Evolutionary conservation across 2,797 vertebrate species (phyloP).

Genomic region (Falco biarmicus): DNA sequence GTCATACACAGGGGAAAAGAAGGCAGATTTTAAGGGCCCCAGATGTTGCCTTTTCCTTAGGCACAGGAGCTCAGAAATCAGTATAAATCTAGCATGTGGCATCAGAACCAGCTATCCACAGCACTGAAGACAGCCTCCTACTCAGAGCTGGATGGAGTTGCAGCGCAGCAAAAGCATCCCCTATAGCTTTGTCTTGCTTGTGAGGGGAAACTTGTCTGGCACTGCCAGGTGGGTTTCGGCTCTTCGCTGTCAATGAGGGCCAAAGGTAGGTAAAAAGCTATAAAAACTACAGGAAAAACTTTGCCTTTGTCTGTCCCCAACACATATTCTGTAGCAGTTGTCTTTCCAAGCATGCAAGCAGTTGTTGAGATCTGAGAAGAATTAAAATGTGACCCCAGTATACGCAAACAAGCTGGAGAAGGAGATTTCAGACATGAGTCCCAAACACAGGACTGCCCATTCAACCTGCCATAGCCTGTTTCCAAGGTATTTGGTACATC

Average conservation of each 20-base stretch:
- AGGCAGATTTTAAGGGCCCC: neutral
- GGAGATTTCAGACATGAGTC: neutral
- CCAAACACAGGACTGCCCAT: neutral
- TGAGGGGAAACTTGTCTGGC: neutral
- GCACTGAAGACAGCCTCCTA: neutral
- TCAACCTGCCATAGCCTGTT: neutral
- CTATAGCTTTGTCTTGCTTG: neutral
- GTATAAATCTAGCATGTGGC: neutral
- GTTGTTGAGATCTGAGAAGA: neutral
- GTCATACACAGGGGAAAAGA: neutral
- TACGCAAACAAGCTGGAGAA: neutral
- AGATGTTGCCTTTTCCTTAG: neutral
- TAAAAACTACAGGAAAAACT: neutral
- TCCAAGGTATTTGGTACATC: neutral
- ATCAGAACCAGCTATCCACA: neutral
- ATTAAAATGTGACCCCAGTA: neutral
- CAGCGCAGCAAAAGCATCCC: accelerated
- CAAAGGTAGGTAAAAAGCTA: neutral
- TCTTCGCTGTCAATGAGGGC: neutral
- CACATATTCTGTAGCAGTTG: neutral
- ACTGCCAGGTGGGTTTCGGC: neutral
- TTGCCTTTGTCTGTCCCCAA: neutral
- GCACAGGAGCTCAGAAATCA: neutral
- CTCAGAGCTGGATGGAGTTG: neutral
- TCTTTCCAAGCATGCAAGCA: neutral